Percentiles rank a stretch among this genome's conserved stretches.
Evolutionary conservation across 2,113 vertebrate genomes (phyloP).

Genomic region (Alouatta palliata): DNA sequence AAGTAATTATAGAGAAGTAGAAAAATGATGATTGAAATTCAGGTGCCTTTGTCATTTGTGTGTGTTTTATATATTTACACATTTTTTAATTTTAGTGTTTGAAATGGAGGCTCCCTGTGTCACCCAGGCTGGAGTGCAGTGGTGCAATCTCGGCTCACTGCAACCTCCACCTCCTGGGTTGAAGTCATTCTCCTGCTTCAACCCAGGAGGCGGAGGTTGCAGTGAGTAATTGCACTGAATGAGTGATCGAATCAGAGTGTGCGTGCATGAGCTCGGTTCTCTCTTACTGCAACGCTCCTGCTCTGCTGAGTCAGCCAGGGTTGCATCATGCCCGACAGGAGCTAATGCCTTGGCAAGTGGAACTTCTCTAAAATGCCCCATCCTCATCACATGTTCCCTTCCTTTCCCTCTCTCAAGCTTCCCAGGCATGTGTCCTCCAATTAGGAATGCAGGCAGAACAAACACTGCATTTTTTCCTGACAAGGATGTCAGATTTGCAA

Average conservation of each 20-base stretch:
- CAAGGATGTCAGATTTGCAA: neutral
- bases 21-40: neutral
- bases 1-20: neutral
- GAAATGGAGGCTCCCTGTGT: no score
- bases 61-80: neutral
- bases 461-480: rapidly evolving
- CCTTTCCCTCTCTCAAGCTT: no score
- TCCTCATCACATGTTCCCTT: neutral
- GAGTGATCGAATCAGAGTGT: neutral
- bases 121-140: no score
- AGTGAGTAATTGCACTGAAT: no score
- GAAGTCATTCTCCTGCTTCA: no score
- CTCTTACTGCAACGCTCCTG: neutral
- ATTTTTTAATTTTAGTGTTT: no score
- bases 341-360: neutral
- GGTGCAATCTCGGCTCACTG: no score
- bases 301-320: neutral
- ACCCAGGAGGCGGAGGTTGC: no score
- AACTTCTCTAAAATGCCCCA: rapidly evolving
- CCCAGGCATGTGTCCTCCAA: neutral
- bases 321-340: neutral
- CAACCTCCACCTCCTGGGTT: no score
- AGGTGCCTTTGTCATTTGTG: neutral
- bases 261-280: neutral
- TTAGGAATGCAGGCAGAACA: neutral